Base-by-base conservation (phyloP, 2,888 invertebrate genomes). In the Heliconius ethilla region DNA sequence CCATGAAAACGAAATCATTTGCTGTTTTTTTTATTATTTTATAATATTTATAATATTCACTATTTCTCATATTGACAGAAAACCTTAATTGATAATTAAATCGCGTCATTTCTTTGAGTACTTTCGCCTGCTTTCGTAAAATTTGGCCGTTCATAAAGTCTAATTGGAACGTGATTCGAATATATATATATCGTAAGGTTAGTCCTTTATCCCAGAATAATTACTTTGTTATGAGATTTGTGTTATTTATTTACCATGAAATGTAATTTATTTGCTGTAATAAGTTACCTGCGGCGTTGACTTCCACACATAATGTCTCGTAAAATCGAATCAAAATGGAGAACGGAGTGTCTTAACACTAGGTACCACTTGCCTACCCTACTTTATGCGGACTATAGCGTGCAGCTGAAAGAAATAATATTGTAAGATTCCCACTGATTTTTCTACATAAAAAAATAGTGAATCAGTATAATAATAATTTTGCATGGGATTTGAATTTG, bases 221-320 rank as follows among this genome's bases (percentile, higher is more conserved):
- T 70, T 33, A 29, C 27, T n/a, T n/a, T 33, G 13, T n/a, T 40
- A 69, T 25, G 59, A 62, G 45, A 33, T 33, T 69, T 18, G n/a
- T 9, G 67, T n/a, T 40, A 75, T 75, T 74, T 74, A 77, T 74
- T 66, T 62, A 51, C 40, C 67, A 77, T 73, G 33, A 73, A 73
- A 62, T 77, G 67, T 40, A n/a, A 55, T 77, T 55, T 73, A 67
- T 66, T 65, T 66, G 7, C 76, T 33, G 45, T 65, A 29, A 77
- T 33, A 33, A 0, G 33, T 33, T 0, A 33, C 33, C 7, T 7
- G 33, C 33, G 33, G 7, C 33, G 33, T 33, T 33, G 40, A 11
- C 40, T 40, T 40, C 40, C 11, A 40, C 11, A 2, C 45, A 15
- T 15, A 45, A 45, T 15, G 45, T 4, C 4, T 13, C 45, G 13